Evolutionary conservation across 2,888 invertebrate genomes (phyloP).

Genomic region (Pomacea canaliculata): DNA sequence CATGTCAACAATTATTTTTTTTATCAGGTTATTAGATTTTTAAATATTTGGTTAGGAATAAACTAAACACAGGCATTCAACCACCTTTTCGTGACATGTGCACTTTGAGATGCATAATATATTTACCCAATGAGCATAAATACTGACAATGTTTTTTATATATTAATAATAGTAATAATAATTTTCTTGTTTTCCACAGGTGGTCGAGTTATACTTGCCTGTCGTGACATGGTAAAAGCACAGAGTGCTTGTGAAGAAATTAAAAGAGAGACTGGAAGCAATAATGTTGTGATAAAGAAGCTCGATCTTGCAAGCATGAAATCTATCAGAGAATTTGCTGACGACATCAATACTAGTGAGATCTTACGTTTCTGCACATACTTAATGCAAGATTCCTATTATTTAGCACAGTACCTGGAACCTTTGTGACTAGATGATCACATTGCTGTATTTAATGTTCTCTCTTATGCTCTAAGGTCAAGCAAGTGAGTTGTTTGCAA

Average conservation of each 20-base stretch:
- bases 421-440: too few relatives aligned
- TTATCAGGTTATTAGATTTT: too few relatives aligned
- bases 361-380: neutral
- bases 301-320: slow-evolving; percentile 71
- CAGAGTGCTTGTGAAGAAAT: slow-evolving; percentile 73
- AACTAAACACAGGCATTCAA: too few relatives aligned
- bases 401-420: too few relatives aligned
- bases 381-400: neutral
- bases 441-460: neutral
- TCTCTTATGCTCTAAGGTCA: neutral
- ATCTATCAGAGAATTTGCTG: slow-evolving; percentile 82
- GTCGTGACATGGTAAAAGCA: slow-evolving; percentile 82
- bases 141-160: neutral
- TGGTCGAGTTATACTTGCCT: slow-evolving; percentile 87
- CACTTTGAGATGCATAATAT: too few relatives aligned
- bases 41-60: too few relatives aligned
- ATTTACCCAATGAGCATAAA: too few relatives aligned
- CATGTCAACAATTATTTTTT: too few relatives aligned
- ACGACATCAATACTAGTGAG: slow-evolving; percentile 77
- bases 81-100: too few relatives aligned
- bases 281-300: slow-evolving; percentile 71
- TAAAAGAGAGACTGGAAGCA: slow-evolving; percentile 58
- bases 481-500: neutral
- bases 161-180: neutral
- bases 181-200: slow-evolving; percentile 40